Conservation (phyloP, 2,113 vertebrate species). For the Isurus oxyrinchus region DNA sequence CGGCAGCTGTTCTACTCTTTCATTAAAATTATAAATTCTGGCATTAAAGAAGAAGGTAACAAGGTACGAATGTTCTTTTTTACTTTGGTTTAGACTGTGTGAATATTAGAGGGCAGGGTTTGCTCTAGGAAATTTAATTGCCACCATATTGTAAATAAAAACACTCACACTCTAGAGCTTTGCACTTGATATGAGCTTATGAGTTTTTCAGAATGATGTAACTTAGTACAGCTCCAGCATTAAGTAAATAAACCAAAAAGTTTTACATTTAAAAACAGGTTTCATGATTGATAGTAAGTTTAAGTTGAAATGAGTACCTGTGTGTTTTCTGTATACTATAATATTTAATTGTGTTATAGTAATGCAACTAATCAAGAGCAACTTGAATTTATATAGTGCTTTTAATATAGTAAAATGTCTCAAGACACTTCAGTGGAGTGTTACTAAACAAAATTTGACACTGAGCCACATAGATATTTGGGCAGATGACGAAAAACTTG, state of each 20-base stretch:
- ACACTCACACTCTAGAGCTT: not conserved
- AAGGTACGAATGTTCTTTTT: constrained; percentile 65
- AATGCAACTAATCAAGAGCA: not conserved
- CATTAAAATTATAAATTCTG: constrained; percentile 79
- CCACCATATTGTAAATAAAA: not conserved
- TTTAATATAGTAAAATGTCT: not conserved
- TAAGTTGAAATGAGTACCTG: not conserved
- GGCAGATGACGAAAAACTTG: not conserved
- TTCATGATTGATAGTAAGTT: not conserved
- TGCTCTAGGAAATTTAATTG: not conserved
- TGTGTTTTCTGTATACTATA: not conserved
- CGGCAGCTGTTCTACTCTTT: constrained; percentile 89
- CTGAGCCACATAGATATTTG: not conserved
- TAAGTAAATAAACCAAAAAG: not conserved
- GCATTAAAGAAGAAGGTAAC: constrained; percentile 74
- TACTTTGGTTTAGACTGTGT: not conserved
- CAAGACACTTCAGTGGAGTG: not conserved
- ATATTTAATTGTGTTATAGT: not conserved
- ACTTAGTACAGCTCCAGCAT: not conserved
- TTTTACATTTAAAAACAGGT: not conserved
- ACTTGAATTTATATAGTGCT: not conserved
- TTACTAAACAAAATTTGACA: not conserved
- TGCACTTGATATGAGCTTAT: not conserved
- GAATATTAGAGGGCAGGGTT: not conserved
- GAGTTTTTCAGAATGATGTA: not conserved